Evolutionary conservation across 2,113 vertebrate species (phyloP).

Genomic region (Cebidichthys violaceus): DNA sequence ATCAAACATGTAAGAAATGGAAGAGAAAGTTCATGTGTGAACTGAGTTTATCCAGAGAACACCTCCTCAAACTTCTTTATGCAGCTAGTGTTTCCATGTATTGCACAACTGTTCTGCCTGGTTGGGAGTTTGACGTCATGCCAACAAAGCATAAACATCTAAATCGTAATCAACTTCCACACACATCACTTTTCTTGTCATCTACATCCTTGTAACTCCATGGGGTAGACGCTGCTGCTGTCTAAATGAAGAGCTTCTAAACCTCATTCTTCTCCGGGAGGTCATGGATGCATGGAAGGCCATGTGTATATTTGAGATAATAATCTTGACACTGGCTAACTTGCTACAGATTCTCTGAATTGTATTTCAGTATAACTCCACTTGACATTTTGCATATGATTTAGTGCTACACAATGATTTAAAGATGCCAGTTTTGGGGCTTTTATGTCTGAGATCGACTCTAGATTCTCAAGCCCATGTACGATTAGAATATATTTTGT

Average conservation of each 20-base stretch:
- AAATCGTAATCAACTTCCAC: conserved; percentile 2
- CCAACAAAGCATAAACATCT: conserved; percentile 7
- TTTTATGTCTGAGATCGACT: conserved; percentile 34
- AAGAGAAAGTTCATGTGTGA: conserved; percentile 22
- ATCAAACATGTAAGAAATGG: conserved; percentile 35
- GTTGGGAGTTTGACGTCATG: conserved; percentile 25
- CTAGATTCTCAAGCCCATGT: conserved; percentile 34
- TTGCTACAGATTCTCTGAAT: conserved; percentile 44
- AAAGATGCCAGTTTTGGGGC: conserved; percentile 6
- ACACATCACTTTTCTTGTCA: conserved; percentile 19
- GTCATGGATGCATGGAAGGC: background rate
- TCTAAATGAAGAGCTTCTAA: background rate
- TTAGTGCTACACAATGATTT: conserved; percentile 61
- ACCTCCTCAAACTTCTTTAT: background rate
- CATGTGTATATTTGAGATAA: conserved; percentile 19
- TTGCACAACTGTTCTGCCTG: conserved; percentile 38
- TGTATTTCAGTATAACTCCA: conserved; percentile 37
- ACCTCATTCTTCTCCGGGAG: background rate
- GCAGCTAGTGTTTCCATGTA: conserved; percentile 9
- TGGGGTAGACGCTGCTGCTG: background rate
- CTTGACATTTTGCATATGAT: conserved; percentile 59
- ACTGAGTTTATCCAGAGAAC: conserved; percentile 24
- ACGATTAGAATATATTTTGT: conserved; percentile 34
- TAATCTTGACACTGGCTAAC: conserved; percentile 35
- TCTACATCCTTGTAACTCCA: conserved; percentile 1